Percentiles rank a stretch among this genome's conserved stretches.
These are phyloP conservation scores for Himantopus leucocephalus DNA, from an alignment of 2,113 vertebrate genomes.

Conservation along the genomic window DNA sequence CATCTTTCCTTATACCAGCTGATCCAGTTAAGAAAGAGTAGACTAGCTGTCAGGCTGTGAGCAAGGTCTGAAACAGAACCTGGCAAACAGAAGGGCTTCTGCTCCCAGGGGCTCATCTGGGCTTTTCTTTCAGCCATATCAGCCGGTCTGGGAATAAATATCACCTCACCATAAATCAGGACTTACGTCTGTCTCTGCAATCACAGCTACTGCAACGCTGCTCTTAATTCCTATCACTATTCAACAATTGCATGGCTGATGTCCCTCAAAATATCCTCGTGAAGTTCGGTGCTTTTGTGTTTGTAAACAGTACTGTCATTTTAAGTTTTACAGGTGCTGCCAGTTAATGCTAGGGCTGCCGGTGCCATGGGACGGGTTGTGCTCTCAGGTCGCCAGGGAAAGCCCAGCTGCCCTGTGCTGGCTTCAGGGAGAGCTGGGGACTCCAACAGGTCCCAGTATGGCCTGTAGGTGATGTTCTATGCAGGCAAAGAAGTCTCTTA, in stretches of 20 bases:
- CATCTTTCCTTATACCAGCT: background rate
- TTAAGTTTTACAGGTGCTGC: background rate
- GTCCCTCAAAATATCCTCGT: background rate
- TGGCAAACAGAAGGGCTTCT: background rate
- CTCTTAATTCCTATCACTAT: background rate
- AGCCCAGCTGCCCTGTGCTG: background rate
- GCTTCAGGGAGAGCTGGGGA: background rate
- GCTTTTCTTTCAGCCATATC: background rate
- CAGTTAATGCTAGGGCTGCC: background rate
- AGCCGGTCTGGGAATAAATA: background rate
- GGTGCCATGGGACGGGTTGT: background rate
- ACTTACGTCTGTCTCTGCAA: background rate
- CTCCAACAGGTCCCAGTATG: background rate
- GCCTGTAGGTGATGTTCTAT: background rate
- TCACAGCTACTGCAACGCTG: background rate
- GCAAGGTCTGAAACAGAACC: slow-evolving; percentile 1
- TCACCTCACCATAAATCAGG: background rate
- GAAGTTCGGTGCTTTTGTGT: background rate
- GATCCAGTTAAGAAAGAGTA: background rate
- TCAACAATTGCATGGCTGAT: background rate
- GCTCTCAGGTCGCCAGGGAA: background rate
- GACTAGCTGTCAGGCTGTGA: background rate
- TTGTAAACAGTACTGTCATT: background rate
- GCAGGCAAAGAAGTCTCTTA: background rate
- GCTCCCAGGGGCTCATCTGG: background rate